These are phyloP conservation scores for Hassar affinis DNA, from an alignment of 2,113 vertebrate genomes.

Conservation along the genomic window DNA sequence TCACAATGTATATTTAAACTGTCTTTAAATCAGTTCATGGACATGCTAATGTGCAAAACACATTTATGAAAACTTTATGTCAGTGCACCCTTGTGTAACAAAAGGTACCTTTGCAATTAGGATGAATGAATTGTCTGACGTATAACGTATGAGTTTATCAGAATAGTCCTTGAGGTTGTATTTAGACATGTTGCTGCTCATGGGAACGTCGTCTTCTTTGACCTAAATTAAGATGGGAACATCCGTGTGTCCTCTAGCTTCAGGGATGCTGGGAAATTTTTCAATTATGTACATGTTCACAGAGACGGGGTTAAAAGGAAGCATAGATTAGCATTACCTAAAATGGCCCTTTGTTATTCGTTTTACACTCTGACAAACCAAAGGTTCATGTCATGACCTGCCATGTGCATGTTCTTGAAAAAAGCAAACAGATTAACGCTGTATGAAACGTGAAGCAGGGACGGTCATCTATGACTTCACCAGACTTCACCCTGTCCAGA, in stretches of 20 bases:
- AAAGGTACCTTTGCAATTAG: neutral
- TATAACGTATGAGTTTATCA: neutral
- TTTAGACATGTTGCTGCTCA: neutral
- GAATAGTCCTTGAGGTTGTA: slow-evolving; percentile 3
- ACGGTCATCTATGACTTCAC: neutral
- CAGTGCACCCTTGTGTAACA: neutral
- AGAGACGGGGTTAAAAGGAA: neutral
- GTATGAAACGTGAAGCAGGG: neutral
- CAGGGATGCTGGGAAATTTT: neutral
- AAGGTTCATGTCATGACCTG: neutral
- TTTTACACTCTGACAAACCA: neutral
- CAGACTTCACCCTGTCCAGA: neutral
- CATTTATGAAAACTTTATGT: neutral
- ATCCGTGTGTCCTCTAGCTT: neutral
- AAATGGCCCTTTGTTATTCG: neutral
- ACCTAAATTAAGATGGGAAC: neutral
- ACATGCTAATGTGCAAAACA: neutral
- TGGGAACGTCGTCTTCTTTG: neutral
- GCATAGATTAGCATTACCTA: neutral
- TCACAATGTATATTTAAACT: neutral
- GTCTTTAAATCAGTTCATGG: neutral
- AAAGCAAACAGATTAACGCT: neutral
- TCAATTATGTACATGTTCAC: neutral
- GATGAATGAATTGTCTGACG: neutral
- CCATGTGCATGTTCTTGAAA: neutral